Percentiles rank a stretch among this genome's conserved stretches.
These are phyloP conservation scores for Theristicus caerulescens DNA, from an alignment of 2,113 vertebrate genomes.

Conservation along the genomic window DNA sequence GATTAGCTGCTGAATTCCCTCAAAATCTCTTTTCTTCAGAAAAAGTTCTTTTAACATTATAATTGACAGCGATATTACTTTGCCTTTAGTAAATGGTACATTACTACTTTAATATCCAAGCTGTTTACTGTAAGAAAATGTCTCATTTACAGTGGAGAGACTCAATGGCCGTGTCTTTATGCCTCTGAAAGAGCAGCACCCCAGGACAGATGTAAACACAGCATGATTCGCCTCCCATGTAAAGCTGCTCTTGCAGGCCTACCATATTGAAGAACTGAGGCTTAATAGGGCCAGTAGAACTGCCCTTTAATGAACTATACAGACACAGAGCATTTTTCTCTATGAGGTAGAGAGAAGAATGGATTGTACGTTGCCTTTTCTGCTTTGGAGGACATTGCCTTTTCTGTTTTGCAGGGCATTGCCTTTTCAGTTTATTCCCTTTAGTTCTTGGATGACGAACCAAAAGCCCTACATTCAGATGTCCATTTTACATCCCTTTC, in stretches of 20 bases:
- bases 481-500: not conserved
- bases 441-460: not conserved
- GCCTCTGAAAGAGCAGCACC: not conserved
- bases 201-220: conserved; percentile 11
- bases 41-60: not conserved
- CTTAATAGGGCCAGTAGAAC: not conserved
- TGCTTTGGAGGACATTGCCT: not conserved
- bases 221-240: not conserved
- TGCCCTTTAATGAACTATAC: not conserved
- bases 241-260: not conserved
- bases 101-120: not conserved
- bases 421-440: not conserved
- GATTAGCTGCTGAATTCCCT: not conserved
- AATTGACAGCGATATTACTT: not conserved
- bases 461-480: not conserved
- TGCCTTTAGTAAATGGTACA: not conserved
- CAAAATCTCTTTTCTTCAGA: not conserved
- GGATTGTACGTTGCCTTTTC: not conserved
- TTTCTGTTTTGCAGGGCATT: not conserved
- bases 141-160: not conserved
- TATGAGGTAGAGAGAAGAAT: not conserved
- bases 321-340: not conserved
- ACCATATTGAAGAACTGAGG: not conserved
- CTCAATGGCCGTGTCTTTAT: not conserved
- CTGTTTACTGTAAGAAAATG: not conserved